These are phyloP conservation scores for Ectobius pallidus DNA, from an alignment of 2,888 invertebrate species.

Conservation along the genomic window DNA sequence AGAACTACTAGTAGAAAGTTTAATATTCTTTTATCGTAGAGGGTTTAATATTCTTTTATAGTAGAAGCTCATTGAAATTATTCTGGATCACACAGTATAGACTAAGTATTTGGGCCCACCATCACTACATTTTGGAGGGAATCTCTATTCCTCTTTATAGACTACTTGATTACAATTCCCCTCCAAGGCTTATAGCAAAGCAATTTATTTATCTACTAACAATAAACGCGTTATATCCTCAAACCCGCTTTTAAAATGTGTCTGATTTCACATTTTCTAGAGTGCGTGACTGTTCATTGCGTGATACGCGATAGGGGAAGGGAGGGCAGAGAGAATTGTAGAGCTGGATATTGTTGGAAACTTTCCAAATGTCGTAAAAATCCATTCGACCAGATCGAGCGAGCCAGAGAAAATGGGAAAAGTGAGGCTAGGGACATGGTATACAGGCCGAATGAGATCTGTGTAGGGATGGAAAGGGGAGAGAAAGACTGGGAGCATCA, in stretches of 20 bases:
- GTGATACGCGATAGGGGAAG: slow-evolving; percentile 1
- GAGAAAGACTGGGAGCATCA: slow-evolving; percentile 18
- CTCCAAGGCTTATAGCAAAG: too few species aligned
- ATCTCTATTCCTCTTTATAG: too few species aligned
- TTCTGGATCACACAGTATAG: too few species aligned
- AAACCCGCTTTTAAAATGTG: neutral
- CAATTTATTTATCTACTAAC: neutral
- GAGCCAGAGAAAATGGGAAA: neutral
- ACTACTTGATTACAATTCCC: too few species aligned
- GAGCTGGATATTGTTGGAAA: slow-evolving; percentile 31
- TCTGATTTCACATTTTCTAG: slow-evolving; percentile 17
- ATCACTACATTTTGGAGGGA: neutral
- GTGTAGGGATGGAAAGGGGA: neutral
- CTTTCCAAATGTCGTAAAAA: slow-evolving; percentile 38
- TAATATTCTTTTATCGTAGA: too few species aligned
- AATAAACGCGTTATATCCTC: neutral
- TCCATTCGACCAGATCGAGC: slow-evolving; percentile 38
- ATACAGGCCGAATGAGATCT: slow-evolving; percentile 33
- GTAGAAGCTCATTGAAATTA: too few species aligned
- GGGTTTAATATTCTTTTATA: too few species aligned
- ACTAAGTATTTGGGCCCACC: neutral
- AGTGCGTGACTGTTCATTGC: slow-evolving; percentile 13
- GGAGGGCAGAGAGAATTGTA: neutral
- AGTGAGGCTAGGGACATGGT: neutral
- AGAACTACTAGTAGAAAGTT: too few species aligned